Evolutionary conservation across 2,888 invertebrate species (phyloP), one percentile per base, ranked within the genome.

Genomic region (Thera britannica): DNA sequence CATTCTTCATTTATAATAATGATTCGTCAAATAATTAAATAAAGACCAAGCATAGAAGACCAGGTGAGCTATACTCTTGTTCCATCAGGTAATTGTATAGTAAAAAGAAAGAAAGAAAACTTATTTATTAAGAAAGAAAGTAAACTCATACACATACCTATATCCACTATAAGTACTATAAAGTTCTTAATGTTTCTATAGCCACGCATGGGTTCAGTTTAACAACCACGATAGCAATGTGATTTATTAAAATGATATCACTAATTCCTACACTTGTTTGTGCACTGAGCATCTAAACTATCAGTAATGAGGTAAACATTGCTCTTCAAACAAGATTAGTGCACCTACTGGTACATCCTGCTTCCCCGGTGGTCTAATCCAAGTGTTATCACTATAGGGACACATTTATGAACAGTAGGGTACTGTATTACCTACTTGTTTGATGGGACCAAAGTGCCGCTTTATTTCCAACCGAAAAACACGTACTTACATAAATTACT

Each of bases 361-460:
- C 90, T 78, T 78, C 87, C 88, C 87, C 84, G 93, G 93, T 93
- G 93, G 92, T 81, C 92, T 89, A 83, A 90, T 87, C 81, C 76
- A 80, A 38, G 81, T 82, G 75, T 92, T 92, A 93, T 92, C 92
- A 85, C 35, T 80, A 84, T 84, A 84, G 81, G 82, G 82, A 84
- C 82, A 89, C 86, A 89, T 89, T 88, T 90, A 92, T 90, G 91
- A 90, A 90, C 79, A 83, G 79, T 46, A 9, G 79, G 70, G 78
- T 78, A 78, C 79, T 87, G 85, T 83, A 72, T n/a, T 59, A 55
- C 23, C 3, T 46, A 46, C 44, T 46, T 83, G 83, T 84, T 84
- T 85, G 82, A 76, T 69, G 73, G 73, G 75, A 84, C 84, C 88
- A 90, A 81, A 61, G 23, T 49, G 52, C 68, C 68, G 68, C 48